Base-by-base conservation (phyloP, 2,113 vertebrate species). In the Polyodon spathula region DNA sequence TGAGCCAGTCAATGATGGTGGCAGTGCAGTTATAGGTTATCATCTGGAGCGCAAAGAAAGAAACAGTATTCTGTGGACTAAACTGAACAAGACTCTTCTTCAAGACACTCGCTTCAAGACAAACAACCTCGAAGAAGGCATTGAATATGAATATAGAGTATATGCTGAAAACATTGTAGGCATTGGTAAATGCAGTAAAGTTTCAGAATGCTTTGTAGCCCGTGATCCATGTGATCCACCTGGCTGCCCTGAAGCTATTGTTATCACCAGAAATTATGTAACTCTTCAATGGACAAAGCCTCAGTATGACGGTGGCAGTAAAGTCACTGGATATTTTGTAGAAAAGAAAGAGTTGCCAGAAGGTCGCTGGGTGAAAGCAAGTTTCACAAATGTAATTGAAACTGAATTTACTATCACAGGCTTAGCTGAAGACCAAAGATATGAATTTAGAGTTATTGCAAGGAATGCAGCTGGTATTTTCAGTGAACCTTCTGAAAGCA, bases 101-200 rank as follows among this genome's bases (percentile, higher is more conserved):
- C 77, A 80, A 58, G 94, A 97, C 69, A 98, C 92, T 43, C 83
- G 85, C 71, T 95, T 93, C 68, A 99, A 98, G 83, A 92, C 91
- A 69, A 88, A 88, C 1, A 93, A 94, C 43, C 92, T 98, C 63
- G 94, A 98, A 68, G 94, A 97, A 80, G 93, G 94, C 66, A 82
- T 92, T 69, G 94, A 95, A 70, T 99, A 99, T 73, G 96, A 99
- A 77, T 99, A 93, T 75, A 99, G n/a, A n/a, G n/a, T n/a, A n/a
- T n/a, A n/a, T n/a, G n/a, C n/a, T n/a, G 17, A 27, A n/a, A n/a
- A n/a, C 60, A 93, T 99, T 63, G 94, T 97, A 78, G 95, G 93
- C 15, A 79, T 90, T 59, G 94, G 96, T 51, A 93, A 94, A 79
- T 81, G 88, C 66, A 98, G 95, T 81, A 98, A 99, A 87, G 84